Percentiles rank a stretch among this genome's conserved stretches.
These are phyloP conservation scores for Drosophila arawakana DNA, from an alignment of 1,140 invertebrate species.

Conservation along the genomic window DNA sequence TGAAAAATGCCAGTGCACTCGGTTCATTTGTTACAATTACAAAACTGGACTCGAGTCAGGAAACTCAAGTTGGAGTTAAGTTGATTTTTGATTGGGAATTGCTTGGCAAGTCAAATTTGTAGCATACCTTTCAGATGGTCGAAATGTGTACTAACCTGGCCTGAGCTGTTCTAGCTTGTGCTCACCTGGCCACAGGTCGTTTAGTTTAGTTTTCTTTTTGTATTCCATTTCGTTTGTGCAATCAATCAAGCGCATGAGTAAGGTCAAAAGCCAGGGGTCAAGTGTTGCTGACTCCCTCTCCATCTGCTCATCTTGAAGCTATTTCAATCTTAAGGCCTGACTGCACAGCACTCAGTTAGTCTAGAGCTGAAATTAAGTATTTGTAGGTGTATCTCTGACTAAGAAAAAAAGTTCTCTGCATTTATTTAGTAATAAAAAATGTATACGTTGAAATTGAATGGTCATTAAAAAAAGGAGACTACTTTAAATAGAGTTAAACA, in stretches of 20 bases:
- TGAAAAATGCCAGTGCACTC: conserved; percentile 36
- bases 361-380: conserved; percentile 8
- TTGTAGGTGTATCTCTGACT: conserved; percentile 3
- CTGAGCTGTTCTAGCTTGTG: conserved; percentile 1
- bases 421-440: background rate
- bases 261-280: conserved; percentile 52
- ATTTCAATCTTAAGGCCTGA: conserved; percentile 44
- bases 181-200: conserved; percentile 15
- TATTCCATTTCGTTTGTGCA: conserved; percentile 60
- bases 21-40: conserved; percentile 68
- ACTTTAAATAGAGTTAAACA: no score
- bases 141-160: background rate
- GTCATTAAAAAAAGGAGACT: no score
- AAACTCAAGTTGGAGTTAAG: conserved; percentile 38
- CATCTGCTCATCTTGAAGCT: background rate
- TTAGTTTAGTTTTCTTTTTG: conserved; percentile 29
- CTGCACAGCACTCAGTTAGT: conserved; percentile 49
- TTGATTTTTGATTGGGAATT: conserved; percentile 52
- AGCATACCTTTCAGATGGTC: conserved; percentile 31
- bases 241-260: conserved; percentile 66
- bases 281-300: conserved; percentile 11
- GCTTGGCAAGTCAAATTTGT: conserved; percentile 33
- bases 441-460: no score
- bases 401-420: conserved; percentile 6
- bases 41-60: conserved; percentile 8